Evolutionary conservation across 2,888 invertebrate species (phyloP), one percentile per base, ranked within the genome.

Genomic region (Drosophila borealis): DNA sequence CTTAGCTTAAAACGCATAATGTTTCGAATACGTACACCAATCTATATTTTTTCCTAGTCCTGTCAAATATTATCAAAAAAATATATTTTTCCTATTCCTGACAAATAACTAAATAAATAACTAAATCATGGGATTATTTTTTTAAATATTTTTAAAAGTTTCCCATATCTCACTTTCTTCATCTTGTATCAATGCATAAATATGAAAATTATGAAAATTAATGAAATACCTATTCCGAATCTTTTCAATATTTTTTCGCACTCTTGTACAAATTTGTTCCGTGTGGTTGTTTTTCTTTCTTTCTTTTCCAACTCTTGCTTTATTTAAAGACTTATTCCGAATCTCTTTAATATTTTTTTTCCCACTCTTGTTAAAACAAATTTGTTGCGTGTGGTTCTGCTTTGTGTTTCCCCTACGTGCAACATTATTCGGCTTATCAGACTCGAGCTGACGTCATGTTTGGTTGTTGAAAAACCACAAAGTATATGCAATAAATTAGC

Each of bases 401-500:
- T 62, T 82, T 64, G 71, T 69, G 59, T 51, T 45, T 45, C 10
- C 36, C 48, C 45, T 56, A 50, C 48, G 36, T 46, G 33, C 57
- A 64, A 65, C 68, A 70, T 70, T 63, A 53, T 65, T 42, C n/a
- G 34, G 59, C 49, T 64, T 59, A 74, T 45, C 60, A 39, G 54
- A 54, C 56, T 29, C 25, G 13, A 19, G 50, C 53, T 75, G 68
- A 80, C 81, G 67, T 70, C 79, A 80, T 68, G 44, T 29, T 63
- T 25, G 37, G 37, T 36, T 33, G 17, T 25, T 9, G 36, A 2
- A 49, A 71, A 62, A 70, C 88, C 82, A 64, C 82, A 85, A 65
- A 69, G 72, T 53, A 17, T 66, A 68, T 88, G 66, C 62, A 56
- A 57, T 50, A 72, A 67, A 82, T 82, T 83, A 74, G 70, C 83